Evolutionary conservation across 2,113 vertebrate genomes (phyloP).

Genomic region (Tonatia bakeri): DNA sequence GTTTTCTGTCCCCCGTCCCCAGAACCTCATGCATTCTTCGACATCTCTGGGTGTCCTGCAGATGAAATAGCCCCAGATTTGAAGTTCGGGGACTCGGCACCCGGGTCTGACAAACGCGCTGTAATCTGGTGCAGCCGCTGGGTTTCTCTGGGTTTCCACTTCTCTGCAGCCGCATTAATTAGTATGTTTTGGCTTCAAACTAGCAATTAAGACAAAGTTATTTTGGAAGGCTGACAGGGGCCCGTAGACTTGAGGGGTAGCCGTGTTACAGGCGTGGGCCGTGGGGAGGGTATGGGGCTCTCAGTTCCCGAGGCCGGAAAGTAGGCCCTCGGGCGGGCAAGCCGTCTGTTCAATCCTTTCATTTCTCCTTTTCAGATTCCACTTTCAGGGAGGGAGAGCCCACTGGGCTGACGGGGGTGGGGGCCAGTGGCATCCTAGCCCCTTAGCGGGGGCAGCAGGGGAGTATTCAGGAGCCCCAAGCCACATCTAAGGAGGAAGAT

Average conservation of each 20-base stretch:
- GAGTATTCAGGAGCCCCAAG: accelerated
- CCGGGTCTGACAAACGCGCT: neutral
- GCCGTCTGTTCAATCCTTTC: accelerated
- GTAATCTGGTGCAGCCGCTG: neutral
- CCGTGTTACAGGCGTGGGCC: neutral
- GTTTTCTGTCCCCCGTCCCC: neutral
- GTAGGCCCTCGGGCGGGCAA: neutral
- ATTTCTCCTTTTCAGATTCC: neutral
- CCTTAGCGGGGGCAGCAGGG: neutral
- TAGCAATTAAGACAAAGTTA: neutral
- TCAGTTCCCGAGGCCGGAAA: neutral
- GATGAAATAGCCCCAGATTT: neutral
- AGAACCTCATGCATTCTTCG: neutral
- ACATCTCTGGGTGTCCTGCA: neutral
- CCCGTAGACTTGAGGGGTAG: neutral
- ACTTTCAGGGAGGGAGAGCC: neutral
- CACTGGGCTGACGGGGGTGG: too few relatives aligned
- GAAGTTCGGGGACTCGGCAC: neutral
- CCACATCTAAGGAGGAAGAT: neutral
- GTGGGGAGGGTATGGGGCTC: neutral
- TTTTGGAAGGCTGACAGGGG: neutral
- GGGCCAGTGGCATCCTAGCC: neutral
- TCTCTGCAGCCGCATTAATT: neutral
- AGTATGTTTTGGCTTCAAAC: neutral
- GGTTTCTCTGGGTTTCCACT: neutral